Evolutionary conservation across 2,113 vertebrate species (phyloP), one percentile per base, ranked within the genome.

Genomic region (Archocentrus centrarchus): DNA sequence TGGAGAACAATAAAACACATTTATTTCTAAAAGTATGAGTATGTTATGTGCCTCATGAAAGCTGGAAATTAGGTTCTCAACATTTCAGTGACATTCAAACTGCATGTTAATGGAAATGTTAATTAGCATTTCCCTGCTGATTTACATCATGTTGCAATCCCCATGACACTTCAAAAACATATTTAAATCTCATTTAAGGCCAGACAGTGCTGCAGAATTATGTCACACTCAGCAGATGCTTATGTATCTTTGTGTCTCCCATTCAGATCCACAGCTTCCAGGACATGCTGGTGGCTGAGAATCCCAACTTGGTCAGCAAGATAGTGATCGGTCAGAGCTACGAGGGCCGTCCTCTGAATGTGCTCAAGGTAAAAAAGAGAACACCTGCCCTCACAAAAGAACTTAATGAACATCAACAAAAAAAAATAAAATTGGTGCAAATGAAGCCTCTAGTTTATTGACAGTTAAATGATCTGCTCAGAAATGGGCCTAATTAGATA

Each of bases 191-290:
- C 47, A 53, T 53, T 20, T 53, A 20, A 73, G 20, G 50, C 11
- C 11, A 59, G 11, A 3, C 39, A 59, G 8, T 13, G 41, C 20
- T 59, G 2, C 13, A 47, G 15, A 60, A 53, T 22, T 4, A 15
- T n/a, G 32, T 14, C 6, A 1, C 14, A 63, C 59, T 75, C 24
- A 63, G 6, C 4, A 35, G 18, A 47, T 61, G 7, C 3, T 37
- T 30, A 47, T 22, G 17, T 15, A 60, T 63, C 5, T 77, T 47
- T 62, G 13, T 66, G 39, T 59, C 13, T 80, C 15, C 13, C 22
- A 11, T 80, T 82, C 91, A 98, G 98, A 97, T 99, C 89, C 96
- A 98, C 6, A 83, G 18, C 11, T 99, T 98, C 97, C 97, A 98
- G 58, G 97, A 99, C 77, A 89, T 61, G 80, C 95, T 99, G 82